These are phyloP conservation scores for Sarcophaga subvicina DNA, from an alignment of 2,888 invertebrate species.

Conservation along the genomic window DNA sequence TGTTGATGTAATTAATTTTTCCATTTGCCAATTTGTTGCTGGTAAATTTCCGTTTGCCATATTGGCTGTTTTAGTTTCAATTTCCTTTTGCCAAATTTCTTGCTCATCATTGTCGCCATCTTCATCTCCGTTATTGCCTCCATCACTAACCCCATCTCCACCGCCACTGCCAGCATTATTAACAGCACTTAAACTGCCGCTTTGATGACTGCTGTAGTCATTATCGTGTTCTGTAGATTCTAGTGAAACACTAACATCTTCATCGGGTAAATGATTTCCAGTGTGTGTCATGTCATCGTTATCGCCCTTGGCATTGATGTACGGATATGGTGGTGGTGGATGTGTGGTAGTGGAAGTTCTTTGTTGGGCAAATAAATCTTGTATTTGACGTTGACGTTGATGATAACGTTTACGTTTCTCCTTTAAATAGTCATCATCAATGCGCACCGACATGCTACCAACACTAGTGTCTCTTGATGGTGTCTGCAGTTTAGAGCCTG, in stretches of 20 bases:
- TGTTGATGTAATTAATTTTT: conserved; percentile 64
- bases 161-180: conserved; percentile 21
- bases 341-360: conserved; percentile 68
- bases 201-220: conserved; percentile 39
- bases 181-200: conserved; percentile 23
- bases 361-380: conserved; percentile 73
- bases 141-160: conserved; percentile 32
- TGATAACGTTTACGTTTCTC: conserved; percentile 77
- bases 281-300: conserved; percentile 56
- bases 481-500: conserved; percentile 75
- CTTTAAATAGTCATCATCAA: conserved; percentile 77
- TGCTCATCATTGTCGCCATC: conserved; percentile 24
- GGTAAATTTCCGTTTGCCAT: conserved; percentile 68
- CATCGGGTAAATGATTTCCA: conserved; percentile 77
- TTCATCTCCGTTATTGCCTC: conserved; percentile 16
- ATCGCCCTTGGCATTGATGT: conserved; percentile 50
- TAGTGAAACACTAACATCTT: conserved; percentile 73
- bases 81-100: conserved; percentile 74
- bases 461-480: conserved; percentile 73
- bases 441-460: conserved; percentile 69
- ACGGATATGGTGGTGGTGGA: conserved; percentile 52
- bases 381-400: conserved; percentile 64
- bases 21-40: conserved; percentile 68
- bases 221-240: conserved; percentile 63
- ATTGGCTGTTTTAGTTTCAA: conserved; percentile 72